Evolutionary conservation across 1,140 invertebrate genomes (phyloP), one percentile per base, ranked within the genome.

Genomic region (Drosophila arizonae): DNA sequence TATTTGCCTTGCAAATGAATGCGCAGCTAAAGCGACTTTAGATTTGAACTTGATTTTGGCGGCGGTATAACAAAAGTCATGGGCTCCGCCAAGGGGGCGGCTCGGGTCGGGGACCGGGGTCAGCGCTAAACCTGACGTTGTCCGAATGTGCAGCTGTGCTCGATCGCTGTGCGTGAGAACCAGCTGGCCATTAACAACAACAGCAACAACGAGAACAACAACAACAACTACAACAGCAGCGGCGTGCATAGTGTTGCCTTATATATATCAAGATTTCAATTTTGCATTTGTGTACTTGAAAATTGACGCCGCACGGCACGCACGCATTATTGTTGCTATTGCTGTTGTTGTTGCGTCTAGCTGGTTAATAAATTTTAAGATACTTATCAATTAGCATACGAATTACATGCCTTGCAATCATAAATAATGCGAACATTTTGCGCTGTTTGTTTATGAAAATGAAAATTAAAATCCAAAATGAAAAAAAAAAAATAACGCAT

Each of bases 321-420:
- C 82, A 87, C 84, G 84, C 84, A 88, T 82, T 87, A 55, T 82
- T 84, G 66, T 55, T 65, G 55, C 10, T 43, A 56, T 50, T 72
- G 52, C 52, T 46, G 57, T 67, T 33, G 8, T 24, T 24, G 21
- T 24, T 24, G 21, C 21, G 46, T 46, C 79, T 65, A 74, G 82
- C 76, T 77, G 84, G 84, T 79, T 88, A 90, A 90, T 90, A 90
- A 90, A 90, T 90, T 90, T 90, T 61, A 54, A 84, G 87, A 90
- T 90, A 90, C 77, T 90, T 90, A 90, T 90, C 87, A 88, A 90
- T 90, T 90, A 90, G 81, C 81, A 90, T 90, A 90, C 87, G 87
- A 87, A 86, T 90, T 90, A 90, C 87, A 90, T 90, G 87, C 79
- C 82, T 90, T 90, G 82, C 79, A 90, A 90, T 90, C 82, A 90